These are phyloP conservation scores for Drosophila formosana DNA, from an alignment of 2,888 invertebrate species.

Conservation along the genomic window DNA sequence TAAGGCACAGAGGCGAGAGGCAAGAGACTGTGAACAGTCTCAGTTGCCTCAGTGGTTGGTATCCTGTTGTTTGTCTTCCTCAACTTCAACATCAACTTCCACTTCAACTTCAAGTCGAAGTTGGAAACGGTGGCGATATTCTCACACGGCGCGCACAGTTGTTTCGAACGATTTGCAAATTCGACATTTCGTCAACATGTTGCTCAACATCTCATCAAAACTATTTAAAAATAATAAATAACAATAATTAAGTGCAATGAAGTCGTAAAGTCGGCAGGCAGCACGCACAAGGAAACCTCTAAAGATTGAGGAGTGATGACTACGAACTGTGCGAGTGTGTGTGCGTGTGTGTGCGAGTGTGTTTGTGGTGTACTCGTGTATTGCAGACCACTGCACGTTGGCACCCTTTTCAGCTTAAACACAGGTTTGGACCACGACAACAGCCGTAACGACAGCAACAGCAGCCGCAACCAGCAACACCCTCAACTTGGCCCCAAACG, in stretches of 20 bases:
- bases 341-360: neutral
- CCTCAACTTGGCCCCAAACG: constrained; percentile 56
- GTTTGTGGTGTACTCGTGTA: constrained; percentile 47
- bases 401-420: constrained; percentile 84
- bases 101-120: neutral
- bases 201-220: constrained; percentile 81
- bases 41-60: neutral
- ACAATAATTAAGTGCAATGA: constrained; percentile 85
- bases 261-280: constrained; percentile 65
- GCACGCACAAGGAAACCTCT: constrained; percentile 27
- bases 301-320: constrained; percentile 16
- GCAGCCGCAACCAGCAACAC: constrained; percentile 50
- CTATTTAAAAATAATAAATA: constrained; percentile 84
- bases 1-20: constrained; percentile 44
- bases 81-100: neutral
- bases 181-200: constrained; percentile 82
- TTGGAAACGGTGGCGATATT: constrained; percentile 10
- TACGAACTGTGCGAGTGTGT: neutral
- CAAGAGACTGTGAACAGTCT: too few relatives aligned
- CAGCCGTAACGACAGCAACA: constrained; percentile 26
- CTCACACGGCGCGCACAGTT: constrained; percentile 37
- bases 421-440: constrained; percentile 72
- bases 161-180: constrained; percentile 81
- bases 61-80: constrained; percentile 25
- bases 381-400: constrained; percentile 69